Conservation (phyloP, 2,113 vertebrate genomes). For the Psittacula cyanocephala region DNA sequence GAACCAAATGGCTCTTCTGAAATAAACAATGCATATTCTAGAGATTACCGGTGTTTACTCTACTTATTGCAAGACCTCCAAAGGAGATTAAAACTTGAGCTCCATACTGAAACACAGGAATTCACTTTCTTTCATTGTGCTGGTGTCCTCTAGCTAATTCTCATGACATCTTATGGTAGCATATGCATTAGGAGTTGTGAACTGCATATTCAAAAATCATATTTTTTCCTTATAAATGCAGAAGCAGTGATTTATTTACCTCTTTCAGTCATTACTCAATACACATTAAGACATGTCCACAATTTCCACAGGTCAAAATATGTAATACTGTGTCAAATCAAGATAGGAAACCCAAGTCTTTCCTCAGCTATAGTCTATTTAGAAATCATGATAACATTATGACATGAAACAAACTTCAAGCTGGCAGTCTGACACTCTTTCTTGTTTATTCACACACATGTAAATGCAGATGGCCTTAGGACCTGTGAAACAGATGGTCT, state of each 20-base stretch:
- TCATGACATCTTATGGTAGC: neutral
- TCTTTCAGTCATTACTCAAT: neutral
- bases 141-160: neutral
- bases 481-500: neutral
- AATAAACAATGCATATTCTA: constrained; percentile 60
- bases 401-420: neutral
- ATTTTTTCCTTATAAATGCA: neutral
- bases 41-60: constrained; percentile 52
- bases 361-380: neutral
- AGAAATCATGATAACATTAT: neutral
- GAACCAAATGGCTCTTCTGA: constrained; percentile 52
- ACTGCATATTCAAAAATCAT: neutral
- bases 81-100: constrained; percentile 30
- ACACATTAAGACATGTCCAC: neutral
- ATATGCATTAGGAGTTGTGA: neutral
- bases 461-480: neutral
- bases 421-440: neutral
- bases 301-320: neutral
- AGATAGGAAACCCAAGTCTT: neutral
- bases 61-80: constrained; percentile 34
- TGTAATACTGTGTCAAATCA: neutral
- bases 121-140: neutral
- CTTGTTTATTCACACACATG: neutral
- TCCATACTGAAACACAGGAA: neutral
- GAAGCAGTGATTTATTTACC: neutral